Conservation (phyloP, 2,797 vertebrate genomes). For the Podargus strigoides region DNA sequence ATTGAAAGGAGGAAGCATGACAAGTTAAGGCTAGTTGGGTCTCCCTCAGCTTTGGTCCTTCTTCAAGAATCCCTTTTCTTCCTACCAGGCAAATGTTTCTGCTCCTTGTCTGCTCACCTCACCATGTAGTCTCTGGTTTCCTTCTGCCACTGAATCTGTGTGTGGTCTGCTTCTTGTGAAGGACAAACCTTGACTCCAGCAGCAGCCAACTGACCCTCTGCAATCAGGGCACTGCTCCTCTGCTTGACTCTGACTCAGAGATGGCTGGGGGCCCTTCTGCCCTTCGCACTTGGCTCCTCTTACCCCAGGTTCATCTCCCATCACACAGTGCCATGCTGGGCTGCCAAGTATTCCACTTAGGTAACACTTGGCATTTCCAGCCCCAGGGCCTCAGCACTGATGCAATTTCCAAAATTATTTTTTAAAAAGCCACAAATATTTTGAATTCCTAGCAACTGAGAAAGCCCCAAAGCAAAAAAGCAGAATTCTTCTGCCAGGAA, state of each 20-base stretch:
- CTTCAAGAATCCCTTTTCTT: not conserved
- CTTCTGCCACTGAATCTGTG: not conserved
- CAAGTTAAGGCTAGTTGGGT: not conserved
- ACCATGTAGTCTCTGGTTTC: not conserved
- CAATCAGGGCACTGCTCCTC: not conserved
- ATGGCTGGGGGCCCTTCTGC: not conserved
- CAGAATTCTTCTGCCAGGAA: slow-evolving; percentile 27
- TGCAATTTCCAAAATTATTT: slow-evolving; percentile 44
- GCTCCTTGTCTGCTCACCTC: not conserved
- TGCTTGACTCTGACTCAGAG: not conserved
- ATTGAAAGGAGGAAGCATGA: not conserved
- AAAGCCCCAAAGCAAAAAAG: slow-evolving; percentile 48
- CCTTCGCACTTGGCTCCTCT: not conserved
- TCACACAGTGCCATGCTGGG: not conserved
- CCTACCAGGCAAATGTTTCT: not conserved
- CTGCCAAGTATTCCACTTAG: slow-evolving; percentile 47
- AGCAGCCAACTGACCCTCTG: not conserved
- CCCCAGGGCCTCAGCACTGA: slow-evolving; percentile 34
- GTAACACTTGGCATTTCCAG: slow-evolving; percentile 52
- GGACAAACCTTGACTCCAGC: not conserved
- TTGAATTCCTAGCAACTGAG: slow-evolving; percentile 63
- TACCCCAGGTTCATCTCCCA: slow-evolving; percentile 22
- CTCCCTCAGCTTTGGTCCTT: not conserved
- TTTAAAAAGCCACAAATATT: slow-evolving; percentile 59
- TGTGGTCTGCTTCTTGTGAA: not conserved